Base-by-base conservation (phyloP, 2,797 vertebrate genomes). In the Crenuchus spilurus region DNA sequence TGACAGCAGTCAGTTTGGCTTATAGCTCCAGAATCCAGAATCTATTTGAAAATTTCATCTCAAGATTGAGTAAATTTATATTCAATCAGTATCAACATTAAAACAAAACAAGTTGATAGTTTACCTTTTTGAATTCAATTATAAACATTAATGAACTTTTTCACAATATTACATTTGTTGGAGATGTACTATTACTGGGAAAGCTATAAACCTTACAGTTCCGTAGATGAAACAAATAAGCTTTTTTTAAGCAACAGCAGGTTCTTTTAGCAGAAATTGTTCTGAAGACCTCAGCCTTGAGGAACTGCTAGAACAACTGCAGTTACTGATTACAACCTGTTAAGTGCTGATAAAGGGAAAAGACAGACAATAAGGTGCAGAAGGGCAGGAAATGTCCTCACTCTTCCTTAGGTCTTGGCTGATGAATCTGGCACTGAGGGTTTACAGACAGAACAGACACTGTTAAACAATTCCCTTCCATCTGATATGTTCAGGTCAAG, bases 301-400 rank as follows among this genome's bases (percentile, higher is more conserved):
- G 48, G 11, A n/a, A 13, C 14, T n/a, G 64, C 13, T 3, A 35
- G 35, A 14, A 66, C 26, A 35, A 58, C 60, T 70, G 39, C 55
- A 66, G 48, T 57, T 72, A 54, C 65, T 65, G 66, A 66, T 70
- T 70, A 57, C 8, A 62, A 16, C 26, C 69, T 66, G 73, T 75
- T 75, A 74, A 61, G 37, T 66, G 64, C 76, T 75, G 71, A 79
- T 54, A 31, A 70, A 72, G 22, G 61, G 16, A 74, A 52, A 65
- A 81, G 76, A 85, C 16, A 51, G 83, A 90, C 83, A 84, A 88
- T 79, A 80, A 70, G 72, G n/a, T 31, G 80, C 51, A 74, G 64
- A 72, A 68, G 69, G 70, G 57, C 76, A 83, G 82, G 82, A 83
- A 83, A 79, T 49, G 58, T 33, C 76, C 51, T 79, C 42, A 63